Conservation (phyloP, 2,113 vertebrate genomes). For the Siphamia tubifer region DNA sequence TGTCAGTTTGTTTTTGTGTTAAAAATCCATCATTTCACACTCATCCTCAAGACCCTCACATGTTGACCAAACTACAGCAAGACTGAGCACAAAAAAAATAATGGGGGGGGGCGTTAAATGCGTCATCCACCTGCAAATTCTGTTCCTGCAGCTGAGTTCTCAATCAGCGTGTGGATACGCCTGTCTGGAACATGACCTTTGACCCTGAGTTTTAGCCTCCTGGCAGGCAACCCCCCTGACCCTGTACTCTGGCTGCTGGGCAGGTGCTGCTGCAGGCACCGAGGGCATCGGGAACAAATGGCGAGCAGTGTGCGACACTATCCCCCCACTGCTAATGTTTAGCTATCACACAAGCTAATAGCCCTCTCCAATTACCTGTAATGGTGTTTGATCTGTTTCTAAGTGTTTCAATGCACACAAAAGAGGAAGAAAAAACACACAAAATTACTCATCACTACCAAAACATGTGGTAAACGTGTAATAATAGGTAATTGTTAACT, state of each 20-base stretch:
- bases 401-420: slow-evolving; percentile 60
- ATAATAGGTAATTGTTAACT: not conserved
- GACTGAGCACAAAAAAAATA: not conserved
- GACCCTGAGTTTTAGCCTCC: slow-evolving; percentile 55
- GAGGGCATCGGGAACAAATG: slow-evolving; percentile 65
- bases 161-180: slow-evolving; percentile 62
- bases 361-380: slow-evolving; percentile 59
- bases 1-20: too few relatives aligned
- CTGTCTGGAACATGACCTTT: slow-evolving; percentile 68
- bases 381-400: slow-evolving; percentile 55
- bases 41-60: not conserved
- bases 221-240: slow-evolving; percentile 53
- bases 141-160: slow-evolving; percentile 71
- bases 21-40: not conserved
- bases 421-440: not conserved
- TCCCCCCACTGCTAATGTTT: slow-evolving; percentile 25
- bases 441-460: not conserved
- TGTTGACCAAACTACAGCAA: not conserved
- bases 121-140: slow-evolving; percentile 51
- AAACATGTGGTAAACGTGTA: slow-evolving; percentile 14
- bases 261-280: slow-evolving; percentile 64
- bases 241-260: slow-evolving; percentile 38
- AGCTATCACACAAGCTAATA: slow-evolving; percentile 49
- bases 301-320: slow-evolving; percentile 7
- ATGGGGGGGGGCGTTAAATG: slow-evolving; percentile 7